These are phyloP conservation scores for Stigmatopora argus DNA, from an alignment of 2,113 vertebrate species.

Conservation along the genomic window DNA sequence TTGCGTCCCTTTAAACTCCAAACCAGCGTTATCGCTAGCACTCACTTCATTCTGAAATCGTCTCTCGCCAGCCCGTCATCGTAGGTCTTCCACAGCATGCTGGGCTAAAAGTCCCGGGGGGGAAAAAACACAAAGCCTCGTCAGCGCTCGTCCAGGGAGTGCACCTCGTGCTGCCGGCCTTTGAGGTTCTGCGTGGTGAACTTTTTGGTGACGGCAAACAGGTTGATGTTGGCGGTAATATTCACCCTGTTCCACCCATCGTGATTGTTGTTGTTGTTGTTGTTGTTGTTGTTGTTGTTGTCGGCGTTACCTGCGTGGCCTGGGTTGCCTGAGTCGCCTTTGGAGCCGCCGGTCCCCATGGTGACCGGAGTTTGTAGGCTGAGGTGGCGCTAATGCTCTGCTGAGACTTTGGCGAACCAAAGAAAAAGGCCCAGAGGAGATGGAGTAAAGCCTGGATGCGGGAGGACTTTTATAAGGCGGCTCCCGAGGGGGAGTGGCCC, in stretches of 20 bases:
- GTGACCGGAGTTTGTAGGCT: conserved; percentile 3
- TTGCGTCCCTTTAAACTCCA: no score
- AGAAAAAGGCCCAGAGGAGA: conserved; percentile 10
- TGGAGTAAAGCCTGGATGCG: conserved; percentile 3
- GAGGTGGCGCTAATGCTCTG: no score
- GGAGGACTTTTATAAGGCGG: conserved; percentile 35
- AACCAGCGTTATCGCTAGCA: not conserved
- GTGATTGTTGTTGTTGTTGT: no score
- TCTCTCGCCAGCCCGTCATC: conserved; percentile 80
- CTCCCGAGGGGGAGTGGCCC: conserved; percentile 23
- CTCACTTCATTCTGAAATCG: conserved; percentile 81
- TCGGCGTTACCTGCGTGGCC: no score
- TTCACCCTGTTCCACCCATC: no score
- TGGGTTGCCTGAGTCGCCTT: no score
- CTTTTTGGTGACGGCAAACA: conserved; percentile 49
- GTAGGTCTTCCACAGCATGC: conserved; percentile 75
- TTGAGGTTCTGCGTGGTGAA: conserved; percentile 75
- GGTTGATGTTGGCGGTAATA: not conserved
- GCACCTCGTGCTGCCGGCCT: conserved; percentile 72
- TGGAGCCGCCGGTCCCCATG: conserved; percentile 49
- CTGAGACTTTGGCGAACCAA: not conserved
- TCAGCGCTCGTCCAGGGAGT: conserved; percentile 63
- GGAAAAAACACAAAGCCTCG: not conserved
- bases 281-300: no score
- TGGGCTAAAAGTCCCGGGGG: conserved; percentile 74